Evolutionary conservation across 2,113 vertebrate species (phyloP).

Genomic region (Butorides virescens): DNA sequence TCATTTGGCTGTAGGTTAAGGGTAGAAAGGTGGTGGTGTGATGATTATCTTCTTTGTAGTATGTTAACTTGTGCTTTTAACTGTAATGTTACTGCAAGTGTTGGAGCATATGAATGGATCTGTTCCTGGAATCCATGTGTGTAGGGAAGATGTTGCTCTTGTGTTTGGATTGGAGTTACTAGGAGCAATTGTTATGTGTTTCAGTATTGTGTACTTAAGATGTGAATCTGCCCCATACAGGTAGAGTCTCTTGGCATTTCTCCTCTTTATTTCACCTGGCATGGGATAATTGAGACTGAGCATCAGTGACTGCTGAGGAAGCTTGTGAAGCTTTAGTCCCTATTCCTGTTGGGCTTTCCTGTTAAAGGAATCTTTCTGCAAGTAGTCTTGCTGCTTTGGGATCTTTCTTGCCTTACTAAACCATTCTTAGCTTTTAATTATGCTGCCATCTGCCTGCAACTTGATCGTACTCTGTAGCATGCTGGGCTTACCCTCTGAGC

Average conservation of each 20-base stretch:
- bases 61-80: not conserved
- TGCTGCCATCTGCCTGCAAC: constrained; percentile 25
- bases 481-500: not conserved
- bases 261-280: not conserved
- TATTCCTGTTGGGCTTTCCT: not conserved
- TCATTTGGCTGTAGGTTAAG: not conserved
- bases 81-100: not conserved
- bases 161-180: not conserved
- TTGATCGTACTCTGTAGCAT: not conserved
- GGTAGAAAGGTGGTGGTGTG: not conserved
- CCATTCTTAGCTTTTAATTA: constrained; percentile 23
- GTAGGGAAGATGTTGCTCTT: not conserved
- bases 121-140: not conserved
- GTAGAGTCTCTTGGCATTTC: not conserved
- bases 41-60: not conserved
- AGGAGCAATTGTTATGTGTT: not conserved
- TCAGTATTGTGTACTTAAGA: not conserved
- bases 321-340: not conserved
- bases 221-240: not conserved
- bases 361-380: not conserved
- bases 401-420: not conserved
- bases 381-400: not conserved
- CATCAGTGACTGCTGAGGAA: not conserved
- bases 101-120: not conserved
- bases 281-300: not conserved